Evolutionary conservation across 2,888 invertebrate genomes (phyloP), one percentile per base, ranked within the genome.

Genomic region (Tetragonisca angustula): DNA sequence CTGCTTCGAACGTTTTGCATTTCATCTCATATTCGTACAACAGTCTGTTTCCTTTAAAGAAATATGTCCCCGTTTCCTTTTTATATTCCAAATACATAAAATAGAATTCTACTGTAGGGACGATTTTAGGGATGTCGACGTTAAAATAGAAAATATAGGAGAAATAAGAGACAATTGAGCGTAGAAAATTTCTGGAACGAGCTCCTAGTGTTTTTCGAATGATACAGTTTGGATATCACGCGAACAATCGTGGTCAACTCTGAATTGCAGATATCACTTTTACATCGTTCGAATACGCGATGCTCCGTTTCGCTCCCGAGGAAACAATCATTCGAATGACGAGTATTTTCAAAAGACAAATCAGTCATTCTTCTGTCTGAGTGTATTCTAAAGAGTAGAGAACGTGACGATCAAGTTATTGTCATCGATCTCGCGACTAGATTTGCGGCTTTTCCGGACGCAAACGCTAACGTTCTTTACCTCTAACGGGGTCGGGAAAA

Each of bases 211-310:
- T 52, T 50, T 43, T 19, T 76, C 68, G 65, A 64, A 56, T 65
- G 67, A 62, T 62, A 72, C 72, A 43, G 32, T 54, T 32, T n/a
- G 67, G 11, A 62, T 43, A 69, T 69, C 56, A n/a, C 67, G 56
- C 62, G 73, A 75, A 65, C 43, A 56, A 79, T 85, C 76, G 50
- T 9, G 17, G 13, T 54, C n/a, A 56, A 9, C 64, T 81, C 73
- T 67, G 85, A 85, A 85, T 85, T 85, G 81, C 77, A 84, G 78
- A 85, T 86, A 62, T n/a, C 62, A 59, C 54, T 24, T 61, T 36
- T 27, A 49, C 50, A 76, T 67, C 70, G 76, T 64, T 68, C 36
- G 70, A 21, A 68, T 27, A 24, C 43, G 17, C 52, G 74, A 65
- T 54, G 32, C 19, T 68, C 36, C 50, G n/a, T 50, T 32, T 49